Conservation (phyloP, 2,888 invertebrate species). For the Halictus ligatus region DNA sequence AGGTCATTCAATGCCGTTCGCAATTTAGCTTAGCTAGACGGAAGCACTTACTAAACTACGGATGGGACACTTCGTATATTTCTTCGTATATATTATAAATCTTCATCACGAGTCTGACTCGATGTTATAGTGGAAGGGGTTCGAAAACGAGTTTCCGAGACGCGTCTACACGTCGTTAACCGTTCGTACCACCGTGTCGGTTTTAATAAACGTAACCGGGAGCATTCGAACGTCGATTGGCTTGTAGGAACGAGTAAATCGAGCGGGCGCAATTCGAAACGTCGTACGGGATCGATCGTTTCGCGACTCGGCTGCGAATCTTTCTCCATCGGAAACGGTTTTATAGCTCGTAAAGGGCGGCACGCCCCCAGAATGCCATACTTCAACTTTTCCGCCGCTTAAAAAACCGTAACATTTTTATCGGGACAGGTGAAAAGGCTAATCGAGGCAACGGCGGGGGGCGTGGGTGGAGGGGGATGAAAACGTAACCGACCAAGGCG, state of each 20-base stretch:
- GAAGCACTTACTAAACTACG: background rate
- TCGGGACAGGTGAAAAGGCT: slow-evolving; percentile 44
- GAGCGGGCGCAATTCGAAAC: slow-evolving; percentile 40
- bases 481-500: background rate
- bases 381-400: slow-evolving; percentile 25
- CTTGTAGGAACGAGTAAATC: background rate
- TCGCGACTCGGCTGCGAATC: slow-evolving; percentile 38
- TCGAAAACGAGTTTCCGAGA: background rate
- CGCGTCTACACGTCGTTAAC: slow-evolving; percentile 1
- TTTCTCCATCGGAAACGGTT: slow-evolving; percentile 36
- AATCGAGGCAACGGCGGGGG: slow-evolving; percentile 35
- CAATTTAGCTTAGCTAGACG: background rate
- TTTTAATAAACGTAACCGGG: slow-evolving; percentile 13
- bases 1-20: background rate
- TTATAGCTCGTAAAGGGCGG: slow-evolving; percentile 54
- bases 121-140: background rate
- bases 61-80: no score
- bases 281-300: slow-evolving; percentile 42
- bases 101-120: background rate
- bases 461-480: background rate
- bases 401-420: slow-evolving; percentile 55
- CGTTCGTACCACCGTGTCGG: background rate
- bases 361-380: background rate
- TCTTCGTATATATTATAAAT: no score
- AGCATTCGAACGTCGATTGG: background rate